Conservation (phyloP, 2,888 invertebrate species). For the Rhingia rostrata region DNA sequence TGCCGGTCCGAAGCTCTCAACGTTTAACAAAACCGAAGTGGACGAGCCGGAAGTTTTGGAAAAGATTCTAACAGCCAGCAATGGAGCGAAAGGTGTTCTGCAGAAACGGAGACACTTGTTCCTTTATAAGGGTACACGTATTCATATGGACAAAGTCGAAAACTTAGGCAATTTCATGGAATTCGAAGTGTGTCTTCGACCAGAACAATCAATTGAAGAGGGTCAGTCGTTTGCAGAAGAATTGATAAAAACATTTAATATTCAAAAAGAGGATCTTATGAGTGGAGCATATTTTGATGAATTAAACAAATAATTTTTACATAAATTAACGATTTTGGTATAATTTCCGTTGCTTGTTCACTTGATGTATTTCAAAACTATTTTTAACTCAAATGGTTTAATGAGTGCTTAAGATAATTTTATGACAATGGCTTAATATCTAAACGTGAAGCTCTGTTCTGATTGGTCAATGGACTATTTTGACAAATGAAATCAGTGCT, state of each 20-base stretch:
- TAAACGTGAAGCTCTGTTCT: too few species aligned
- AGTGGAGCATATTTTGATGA: conserved; percentile 85
- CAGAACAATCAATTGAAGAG: conserved; percentile 84
- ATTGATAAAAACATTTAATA: conserved; percentile 84
- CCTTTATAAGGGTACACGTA: conserved; percentile 89
- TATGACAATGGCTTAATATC: too few species aligned
- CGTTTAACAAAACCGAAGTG: conserved; percentile 86
- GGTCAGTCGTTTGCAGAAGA: conserved; percentile 85
- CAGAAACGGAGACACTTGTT: conserved; percentile 90
- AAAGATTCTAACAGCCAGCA: conserved; percentile 83
- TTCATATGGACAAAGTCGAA: conserved; percentile 94
- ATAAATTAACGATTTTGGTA: background rate
- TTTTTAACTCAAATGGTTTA: too few species aligned
- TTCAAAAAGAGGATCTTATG: conserved; percentile 84
- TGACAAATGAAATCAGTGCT: too few species aligned
- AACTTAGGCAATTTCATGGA: conserved; percentile 87
- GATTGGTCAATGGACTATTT: too few species aligned
- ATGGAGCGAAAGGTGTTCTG: conserved; percentile 90
- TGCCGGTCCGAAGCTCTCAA: conserved; percentile 91
- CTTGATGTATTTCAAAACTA: too few species aligned
- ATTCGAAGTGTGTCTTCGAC: conserved; percentile 85
- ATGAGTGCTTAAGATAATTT: too few species aligned
- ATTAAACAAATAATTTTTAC: conserved; percentile 63
- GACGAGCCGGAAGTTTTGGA: conserved; percentile 84
- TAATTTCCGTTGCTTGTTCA: too few species aligned